Conservation (phyloP, 2,888 invertebrate genomes). For the Andrena trimmerana region DNA sequence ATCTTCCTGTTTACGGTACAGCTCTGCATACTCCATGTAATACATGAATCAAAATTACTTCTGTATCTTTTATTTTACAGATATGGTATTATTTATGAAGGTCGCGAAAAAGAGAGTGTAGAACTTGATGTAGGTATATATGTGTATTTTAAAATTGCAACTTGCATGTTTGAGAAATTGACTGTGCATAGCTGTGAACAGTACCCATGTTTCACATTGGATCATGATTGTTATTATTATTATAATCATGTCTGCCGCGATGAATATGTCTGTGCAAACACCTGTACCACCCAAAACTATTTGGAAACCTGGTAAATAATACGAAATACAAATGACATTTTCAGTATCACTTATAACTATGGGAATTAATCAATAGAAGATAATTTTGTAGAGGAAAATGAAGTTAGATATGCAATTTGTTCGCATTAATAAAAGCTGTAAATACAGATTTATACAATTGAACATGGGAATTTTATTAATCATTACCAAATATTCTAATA, state of each 20-base stretch:
- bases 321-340: constrained; percentile 20
- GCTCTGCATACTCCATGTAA: not conserved
- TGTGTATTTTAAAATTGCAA: constrained; percentile 10
- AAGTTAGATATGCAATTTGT: not conserved
- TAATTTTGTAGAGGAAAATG: constrained; percentile 1
- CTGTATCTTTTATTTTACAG: constrained; percentile 84
- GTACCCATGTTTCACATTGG: constrained; percentile 45
- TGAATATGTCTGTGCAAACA: constrained; percentile 72
- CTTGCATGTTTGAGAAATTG: not conserved
- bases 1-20: not conserved
- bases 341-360: constrained; percentile 26
- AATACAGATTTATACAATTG: constrained; percentile 2
- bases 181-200: constrained; percentile 47
- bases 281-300: constrained; percentile 81
- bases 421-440: constrained; percentile 3
- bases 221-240: constrained; percentile 56
- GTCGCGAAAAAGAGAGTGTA: constrained; percentile 91
- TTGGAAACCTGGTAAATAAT: constrained; percentile 82
- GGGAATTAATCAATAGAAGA: constrained; percentile 1
- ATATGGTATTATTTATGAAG: constrained; percentile 97
- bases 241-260: constrained; percentile 70
- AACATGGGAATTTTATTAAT: constrained; percentile 6
- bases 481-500: constrained; percentile 7
- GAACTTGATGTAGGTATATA: not conserved
- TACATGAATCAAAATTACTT: constrained; percentile 23